Percentiles rank a stretch among this genome's conserved stretches.
Evolutionary conservation across 2,797 vertebrate species (phyloP).

Genomic region (Cuculus canorus): DNA sequence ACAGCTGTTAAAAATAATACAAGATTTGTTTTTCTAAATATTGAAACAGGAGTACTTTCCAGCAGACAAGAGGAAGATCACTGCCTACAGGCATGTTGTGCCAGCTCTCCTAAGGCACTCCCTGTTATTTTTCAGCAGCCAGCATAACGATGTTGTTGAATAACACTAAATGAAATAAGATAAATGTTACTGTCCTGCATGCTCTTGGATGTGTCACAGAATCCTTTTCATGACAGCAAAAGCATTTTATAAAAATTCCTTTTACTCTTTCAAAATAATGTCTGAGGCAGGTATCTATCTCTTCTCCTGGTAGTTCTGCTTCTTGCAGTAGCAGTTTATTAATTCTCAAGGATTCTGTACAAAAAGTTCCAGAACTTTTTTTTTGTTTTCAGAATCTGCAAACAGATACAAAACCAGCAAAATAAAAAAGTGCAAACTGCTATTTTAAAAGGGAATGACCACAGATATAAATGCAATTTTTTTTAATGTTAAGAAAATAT

Average conservation of each 20-base stretch:
- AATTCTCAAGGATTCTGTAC: background rate
- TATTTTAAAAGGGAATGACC: background rate
- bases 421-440: background rate
- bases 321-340: background rate
- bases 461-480: background rate
- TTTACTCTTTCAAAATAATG: background rate
- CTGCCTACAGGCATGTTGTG: constrained; percentile 29
- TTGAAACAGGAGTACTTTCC: constrained; percentile 65
- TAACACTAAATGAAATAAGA: constrained; percentile 65
- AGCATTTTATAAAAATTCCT: background rate
- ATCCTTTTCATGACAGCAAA: constrained; percentile 24
- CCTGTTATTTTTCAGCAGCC: constrained; percentile 40
- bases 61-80: constrained; percentile 57
- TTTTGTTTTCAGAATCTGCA: background rate
- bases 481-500: background rate
- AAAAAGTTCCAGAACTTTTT: background rate
- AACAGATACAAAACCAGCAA: background rate
- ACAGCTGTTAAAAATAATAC: constrained; percentile 34
- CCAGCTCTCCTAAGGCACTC: constrained; percentile 59
- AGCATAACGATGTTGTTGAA: constrained; percentile 59
- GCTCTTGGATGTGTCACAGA: constrained; percentile 43
- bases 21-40: constrained; percentile 60
- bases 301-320: background rate
- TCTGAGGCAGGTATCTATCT: background rate
- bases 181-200: constrained; percentile 13